phyloP scores from a whole-genome alignment of 1,140 invertebrate genomes.

The Ceratina japonica region DNA sequence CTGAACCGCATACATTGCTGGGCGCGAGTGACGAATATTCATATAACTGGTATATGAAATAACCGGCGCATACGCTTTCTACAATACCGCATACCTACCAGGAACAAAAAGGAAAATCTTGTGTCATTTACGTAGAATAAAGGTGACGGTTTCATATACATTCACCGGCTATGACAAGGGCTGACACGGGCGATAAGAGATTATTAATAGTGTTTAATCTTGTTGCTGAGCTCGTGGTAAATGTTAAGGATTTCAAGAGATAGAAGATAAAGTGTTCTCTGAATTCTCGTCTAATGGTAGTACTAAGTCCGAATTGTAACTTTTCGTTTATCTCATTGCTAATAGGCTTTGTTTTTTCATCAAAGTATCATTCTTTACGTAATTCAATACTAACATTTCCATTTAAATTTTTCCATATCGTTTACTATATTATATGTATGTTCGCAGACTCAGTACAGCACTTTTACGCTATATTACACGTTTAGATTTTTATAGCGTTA shows the following conservation, averaged over 20 bases:
- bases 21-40: constrained; percentile 78
- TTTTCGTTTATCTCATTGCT: too few species aligned
- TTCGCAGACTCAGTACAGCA: too few species aligned
- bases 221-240: not conserved
- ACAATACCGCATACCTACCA: constrained; percentile 80
- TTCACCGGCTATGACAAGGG: not conserved
- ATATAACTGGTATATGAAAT: constrained; percentile 79
- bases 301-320: too few species aligned
- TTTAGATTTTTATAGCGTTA: too few species aligned
- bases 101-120: constrained; percentile 41
- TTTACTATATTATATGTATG: too few species aligned
- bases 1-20: constrained; percentile 76
- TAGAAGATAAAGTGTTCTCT: not conserved
- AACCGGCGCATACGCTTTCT: constrained; percentile 76
- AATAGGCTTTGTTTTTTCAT: too few species aligned
- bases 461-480: too few species aligned
- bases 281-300: not conserved
- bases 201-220: constrained; percentile 12
- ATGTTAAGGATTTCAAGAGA: not conserved
- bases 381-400: too few species aligned
- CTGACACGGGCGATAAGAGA: not conserved
- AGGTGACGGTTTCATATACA: not conserved
- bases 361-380: too few species aligned
- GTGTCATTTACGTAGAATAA: not conserved
- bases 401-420: too few species aligned